Evolutionary conservation across 2,888 invertebrate genomes (phyloP), one percentile per base, ranked within the genome.

Genomic region (Xylota segnis): DNA sequence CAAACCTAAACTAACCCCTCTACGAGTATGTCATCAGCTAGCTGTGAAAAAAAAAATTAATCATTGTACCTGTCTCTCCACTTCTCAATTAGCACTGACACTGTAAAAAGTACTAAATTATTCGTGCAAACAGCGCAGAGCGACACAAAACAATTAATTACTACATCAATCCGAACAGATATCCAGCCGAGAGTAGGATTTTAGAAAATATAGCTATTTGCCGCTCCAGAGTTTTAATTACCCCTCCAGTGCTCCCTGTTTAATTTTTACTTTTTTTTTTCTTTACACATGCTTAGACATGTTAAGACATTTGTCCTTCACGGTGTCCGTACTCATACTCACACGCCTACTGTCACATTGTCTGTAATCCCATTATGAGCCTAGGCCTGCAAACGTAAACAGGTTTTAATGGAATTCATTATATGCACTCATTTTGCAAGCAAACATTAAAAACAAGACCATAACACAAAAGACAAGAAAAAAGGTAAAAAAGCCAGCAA

Each of bases 241-340:
- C 76, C 66, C 81, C 68, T 50, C 65, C 66, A 58, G 65, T 58
- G 66, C 47, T 70, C 45, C 65, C 59, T 61, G 76, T 68, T 77
- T 68, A 52, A 63, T 58, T 86, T 75, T 72, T 63, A 68, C 23
- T 63, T 81, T 81, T 58, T 58, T 86, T 75, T 72, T 63, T 77
- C 23, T 63, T 81, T 81, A 81, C 86, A 81, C 81, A 81, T 86
- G 86, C 81, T 86, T 77, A 63, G 81, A 82, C 68, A 86, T 86
- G 86, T 81, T 86, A 86, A 86, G 81, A 86, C 86, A 82, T 86
- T 86, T 86, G 82, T 86, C 86, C 86, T 86, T 86, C 86, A 82
- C 37, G 81, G 86, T 77, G 86, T 86, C 58, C 81, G 37, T 76
- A 82, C 45, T 59, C 66, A 82, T 82, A 82, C 81, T 63, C 54